Evolutionary conservation across 2,113 vertebrate genomes (phyloP).

Genomic region (Tetrao urogallus): DNA sequence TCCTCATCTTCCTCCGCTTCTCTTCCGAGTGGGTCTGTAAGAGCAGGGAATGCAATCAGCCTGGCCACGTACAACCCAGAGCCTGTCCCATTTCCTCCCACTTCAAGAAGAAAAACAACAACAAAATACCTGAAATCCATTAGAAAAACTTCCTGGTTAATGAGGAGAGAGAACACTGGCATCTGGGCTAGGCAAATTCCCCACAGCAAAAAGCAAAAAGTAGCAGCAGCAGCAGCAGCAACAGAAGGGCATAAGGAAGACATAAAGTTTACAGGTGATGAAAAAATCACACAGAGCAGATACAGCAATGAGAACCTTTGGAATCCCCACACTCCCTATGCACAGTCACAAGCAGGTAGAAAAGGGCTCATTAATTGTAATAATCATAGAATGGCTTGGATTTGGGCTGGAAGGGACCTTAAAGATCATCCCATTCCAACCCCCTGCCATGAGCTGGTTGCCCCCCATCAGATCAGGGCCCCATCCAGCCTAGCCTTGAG

Average conservation of each 20-base stretch:
- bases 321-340: neutral
- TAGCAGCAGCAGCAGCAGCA: neutral
- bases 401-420: too few species aligned
- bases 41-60: neutral
- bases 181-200: neutral
- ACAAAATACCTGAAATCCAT: neutral
- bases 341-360: neutral
- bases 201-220: neutral
- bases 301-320: neutral
- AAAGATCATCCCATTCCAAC: too few species aligned
- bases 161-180: neutral
- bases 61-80: neutral
- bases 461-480: too few species aligned
- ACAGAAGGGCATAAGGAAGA: neutral
- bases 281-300: neutral
- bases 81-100: neutral
- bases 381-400: too few species aligned
- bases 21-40: neutral
- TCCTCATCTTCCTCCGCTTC: neutral
- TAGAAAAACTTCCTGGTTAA: neutral
- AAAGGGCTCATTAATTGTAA: neutral
- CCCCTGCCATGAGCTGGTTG: too few species aligned
- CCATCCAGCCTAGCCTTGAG: too few species aligned
- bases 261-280: neutral
- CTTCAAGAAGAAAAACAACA: neutral